These are phyloP conservation scores for Dendroctonus valens DNA, from an alignment of 1,140 invertebrate species.

Conservation along the genomic window DNA sequence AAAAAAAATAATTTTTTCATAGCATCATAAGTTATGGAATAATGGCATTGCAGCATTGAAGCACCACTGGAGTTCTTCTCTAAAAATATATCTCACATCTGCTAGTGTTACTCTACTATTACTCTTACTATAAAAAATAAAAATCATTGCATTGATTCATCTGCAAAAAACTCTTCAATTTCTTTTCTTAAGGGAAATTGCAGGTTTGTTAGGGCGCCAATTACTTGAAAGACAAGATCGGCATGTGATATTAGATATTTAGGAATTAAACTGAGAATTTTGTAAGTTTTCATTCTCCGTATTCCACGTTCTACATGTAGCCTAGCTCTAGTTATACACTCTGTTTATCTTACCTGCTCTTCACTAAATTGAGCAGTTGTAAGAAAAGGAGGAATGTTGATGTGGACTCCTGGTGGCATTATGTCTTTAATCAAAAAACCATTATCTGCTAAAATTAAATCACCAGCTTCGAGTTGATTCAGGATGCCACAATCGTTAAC, in stretches of 20 bases:
- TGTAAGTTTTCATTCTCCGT: constrained; percentile 32
- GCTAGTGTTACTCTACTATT: too few species aligned
- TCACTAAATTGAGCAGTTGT: constrained; percentile 31
- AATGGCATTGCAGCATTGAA: too few species aligned
- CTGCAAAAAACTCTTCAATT: constrained; percentile 27
- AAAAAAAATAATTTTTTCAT: too few species aligned
- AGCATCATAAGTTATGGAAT: too few species aligned
- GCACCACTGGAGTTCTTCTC: too few species aligned
- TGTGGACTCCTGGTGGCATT: constrained; percentile 30
- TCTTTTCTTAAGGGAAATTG: constrained; percentile 35
- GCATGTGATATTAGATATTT: too few species aligned
- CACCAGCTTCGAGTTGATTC: constrained; percentile 20
- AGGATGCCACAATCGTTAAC: constrained; percentile 24
- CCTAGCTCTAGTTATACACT: constrained; percentile 30
- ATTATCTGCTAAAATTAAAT: constrained; percentile 37
- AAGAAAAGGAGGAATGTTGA: constrained; percentile 38
- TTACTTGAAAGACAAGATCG: constrained; percentile 21
- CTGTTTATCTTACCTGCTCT: constrained; percentile 25
- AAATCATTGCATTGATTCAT: too few species aligned
- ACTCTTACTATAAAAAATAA: too few species aligned
- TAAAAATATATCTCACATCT: too few species aligned
- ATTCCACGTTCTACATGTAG: constrained; percentile 35
- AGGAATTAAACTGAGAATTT: constrained; percentile 19
- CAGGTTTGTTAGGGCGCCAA: constrained; percentile 25
- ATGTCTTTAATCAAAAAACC: constrained; percentile 37